Evolutionary conservation across 2,797 vertebrate species (phyloP), one percentile per base, ranked within the genome.

Genomic region (Kryptopterus vitreolus): DNA sequence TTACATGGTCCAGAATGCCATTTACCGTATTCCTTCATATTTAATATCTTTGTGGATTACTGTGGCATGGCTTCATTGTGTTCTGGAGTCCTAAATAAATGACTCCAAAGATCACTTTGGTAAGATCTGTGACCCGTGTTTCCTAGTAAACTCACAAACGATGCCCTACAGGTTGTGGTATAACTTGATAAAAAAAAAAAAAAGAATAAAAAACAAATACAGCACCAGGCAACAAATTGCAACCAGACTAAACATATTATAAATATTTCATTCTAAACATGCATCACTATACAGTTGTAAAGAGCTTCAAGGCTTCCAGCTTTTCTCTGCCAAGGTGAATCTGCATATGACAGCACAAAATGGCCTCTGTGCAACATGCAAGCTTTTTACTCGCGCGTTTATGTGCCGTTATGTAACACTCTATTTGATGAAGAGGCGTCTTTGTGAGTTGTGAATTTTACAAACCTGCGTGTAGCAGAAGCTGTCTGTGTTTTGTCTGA

Each of bases 401-500:
- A 35, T 71, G 48, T 70, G n/a, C 4, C 6, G 57, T 83, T 86
- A 83, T 61, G 68, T 81, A 77, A 81, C 46, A 58, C 61, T 16
- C 62, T 62, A 71, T 29, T 52, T 70, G 68, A 70, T 80, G 29
- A 83, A 78, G 68, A 79, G 77, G 79, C 31, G 65, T 65, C 18
- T 65, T 66, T 26, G 22, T 76, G 52, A 48, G 75, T 82, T 62
- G 43, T 76, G 48, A 79, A 77, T 84, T 43, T 82, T 70, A 83
- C 61, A 65, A 76, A 55, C 50, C 77, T 84, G 75, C 75, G 55
- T 79, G 79, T 63, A 79, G 77, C 65, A 85, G 43, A 79, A 85
- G 78, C 72, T 62, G 81, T 84, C 83, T 74, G 55, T 80, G 74
- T 87, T 85, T 73, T 79, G 61, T 77, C 78, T 62, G 69, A 84